Evolutionary conservation across 2,797 vertebrate species (phyloP).

Genomic region (Sebastiscus tertius): DNA sequence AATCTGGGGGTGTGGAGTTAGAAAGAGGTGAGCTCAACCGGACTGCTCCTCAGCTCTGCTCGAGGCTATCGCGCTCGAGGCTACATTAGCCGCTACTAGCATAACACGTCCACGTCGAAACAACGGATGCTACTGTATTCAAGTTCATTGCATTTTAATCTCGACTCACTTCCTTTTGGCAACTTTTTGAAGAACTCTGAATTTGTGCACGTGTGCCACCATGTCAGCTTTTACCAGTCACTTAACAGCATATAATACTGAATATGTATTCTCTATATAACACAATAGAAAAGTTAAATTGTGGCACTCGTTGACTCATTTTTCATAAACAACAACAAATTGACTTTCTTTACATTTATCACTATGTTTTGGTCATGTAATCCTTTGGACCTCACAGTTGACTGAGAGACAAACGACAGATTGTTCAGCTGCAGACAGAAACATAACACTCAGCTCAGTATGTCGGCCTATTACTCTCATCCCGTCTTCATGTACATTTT

Average conservation of each 20-base stretch:
- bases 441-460: conserved; percentile 17
- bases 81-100: conserved; percentile 34
- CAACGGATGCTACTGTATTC: conserved; percentile 35
- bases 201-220: neutral
- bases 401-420: conserved; percentile 45
- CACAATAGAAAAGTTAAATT: conserved; percentile 12
- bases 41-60: conserved; percentile 4
- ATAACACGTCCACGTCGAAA: conserved; percentile 8
- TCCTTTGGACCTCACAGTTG: conserved; percentile 44
- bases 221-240: neutral
- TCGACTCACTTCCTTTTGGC: conserved; percentile 16
- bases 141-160: conserved; percentile 37
- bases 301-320: conserved; percentile 13
- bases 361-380: conserved; percentile 38
- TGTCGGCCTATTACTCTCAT: neutral
- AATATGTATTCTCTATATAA: conserved; percentile 25
- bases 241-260: conserved; percentile 25
- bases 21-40: neutral
- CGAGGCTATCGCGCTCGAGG: neutral
- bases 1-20: neutral
- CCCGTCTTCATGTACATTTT: neutral
- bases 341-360: conserved; percentile 29
- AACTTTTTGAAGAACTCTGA: conserved; percentile 35
- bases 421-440: conserved; percentile 39
- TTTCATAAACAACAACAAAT: conserved; percentile 12